These are phyloP conservation scores for Alligator sinensis DNA, from an alignment of 2,113 vertebrate species.

Conservation along the genomic window DNA sequence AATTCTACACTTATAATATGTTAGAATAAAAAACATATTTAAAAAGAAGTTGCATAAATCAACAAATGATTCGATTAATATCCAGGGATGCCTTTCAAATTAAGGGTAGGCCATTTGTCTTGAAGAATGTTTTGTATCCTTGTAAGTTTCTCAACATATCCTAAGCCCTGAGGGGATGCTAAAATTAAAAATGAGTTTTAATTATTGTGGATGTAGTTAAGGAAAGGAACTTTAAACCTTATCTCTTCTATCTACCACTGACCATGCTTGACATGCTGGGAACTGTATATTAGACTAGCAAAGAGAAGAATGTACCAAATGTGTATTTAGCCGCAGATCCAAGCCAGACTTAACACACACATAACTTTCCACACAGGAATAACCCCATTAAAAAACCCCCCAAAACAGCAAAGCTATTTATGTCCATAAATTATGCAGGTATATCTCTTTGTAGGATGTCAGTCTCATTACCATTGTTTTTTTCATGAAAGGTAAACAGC, in stretches of 20 bases:
- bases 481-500: not conserved
- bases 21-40: not conserved
- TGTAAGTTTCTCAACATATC: constrained; percentile 21
- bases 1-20: not conserved
- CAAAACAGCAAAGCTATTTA: not conserved
- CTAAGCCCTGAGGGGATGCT: constrained; percentile 33
- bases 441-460: not conserved
- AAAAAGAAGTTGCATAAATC: not conserved
- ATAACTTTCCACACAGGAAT: not conserved
- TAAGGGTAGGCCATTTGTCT: constrained; percentile 39
- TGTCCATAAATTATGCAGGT: rapidly evolving
- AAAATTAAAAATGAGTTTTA: constrained; percentile 56
- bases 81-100: constrained; percentile 51
- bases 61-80: constrained; percentile 20
- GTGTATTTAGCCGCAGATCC: not conserved
- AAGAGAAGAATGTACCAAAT: not conserved
- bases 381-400: not conserved
- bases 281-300: not conserved
- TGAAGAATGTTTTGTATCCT: constrained; percentile 24
- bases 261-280: constrained; percentile 33
- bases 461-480: not conserved
- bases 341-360: not conserved
- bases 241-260: constrained; percentile 32
- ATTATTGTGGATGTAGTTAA: constrained; percentile 49
- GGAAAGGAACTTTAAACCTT: constrained; percentile 36